Base-by-base conservation (phyloP, 2,113 vertebrate species). In the Pycnonotus jocosus region DNA sequence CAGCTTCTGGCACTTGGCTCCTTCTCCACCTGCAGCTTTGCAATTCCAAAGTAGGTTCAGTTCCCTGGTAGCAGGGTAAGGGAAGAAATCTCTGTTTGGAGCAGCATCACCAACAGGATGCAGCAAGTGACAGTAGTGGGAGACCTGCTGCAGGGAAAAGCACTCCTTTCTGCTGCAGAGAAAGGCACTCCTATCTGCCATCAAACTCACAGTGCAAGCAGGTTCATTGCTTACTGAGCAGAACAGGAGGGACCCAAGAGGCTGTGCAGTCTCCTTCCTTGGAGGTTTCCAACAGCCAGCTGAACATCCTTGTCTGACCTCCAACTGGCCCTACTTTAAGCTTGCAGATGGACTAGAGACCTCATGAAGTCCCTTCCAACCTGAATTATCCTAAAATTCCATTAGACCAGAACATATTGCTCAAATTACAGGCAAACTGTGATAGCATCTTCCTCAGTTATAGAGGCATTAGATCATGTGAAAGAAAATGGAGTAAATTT, bases 401-500 rank as follows among this genome's bases (percentile, higher is more conserved):
- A 42, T 70, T 47, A 92, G 53, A 50, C 38, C 17, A 66, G 69
- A 51, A 88, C 38, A 51, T 71, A 74, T 57, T 85, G 45, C 45
- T 81, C 42, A 68, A 90, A 93, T 82, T 90, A 73, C 12, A 69
- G 54, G 37, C 60, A 61, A 70, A 66, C 37, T 70, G 37, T 2
- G 1, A 80, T 3, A 88, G 18, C 61, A 84, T 85, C 89, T 93
- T 73, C 53, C 69, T 78, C 64, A 90, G 58, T 51, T 64, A 48
- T 11, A 45, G 35, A 13, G 22, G 47, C 35, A 73, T 79, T 84
- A 86, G 76, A 91, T 88, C 37, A 80, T 10, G 50, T 45, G 53
- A 89, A 93, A 95, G 48, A 62, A 61, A 88, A 27, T 9, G 23
- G n/a, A 91, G 42, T 56, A 93, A 89, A 95, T 95, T 35, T 45